Evolutionary conservation across 2,888 invertebrate genomes (phyloP).

Genomic region (Ectemnius cavifrons): DNA sequence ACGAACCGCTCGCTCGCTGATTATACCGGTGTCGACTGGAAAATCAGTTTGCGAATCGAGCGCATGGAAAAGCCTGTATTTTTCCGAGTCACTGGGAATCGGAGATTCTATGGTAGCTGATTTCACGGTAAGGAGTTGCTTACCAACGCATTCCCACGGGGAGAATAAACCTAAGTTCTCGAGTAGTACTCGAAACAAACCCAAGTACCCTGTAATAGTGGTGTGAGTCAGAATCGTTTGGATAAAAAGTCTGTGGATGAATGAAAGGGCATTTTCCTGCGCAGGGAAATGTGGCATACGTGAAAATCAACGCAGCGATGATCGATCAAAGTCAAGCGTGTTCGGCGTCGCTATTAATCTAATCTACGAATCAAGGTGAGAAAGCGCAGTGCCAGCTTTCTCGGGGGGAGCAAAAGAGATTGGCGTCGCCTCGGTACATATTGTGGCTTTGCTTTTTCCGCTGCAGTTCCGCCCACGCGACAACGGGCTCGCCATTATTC

Average conservation of each 20-base stretch:
- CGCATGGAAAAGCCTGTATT: not conserved
- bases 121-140: not conserved
- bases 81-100: not conserved
- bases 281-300: not conserved
- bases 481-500: slow-evolving; percentile 36
- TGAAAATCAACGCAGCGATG: slow-evolving; percentile 17
- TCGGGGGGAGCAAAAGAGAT: not conserved
- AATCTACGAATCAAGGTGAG: slow-evolving; percentile 40
- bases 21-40: slow-evolving; percentile 36
- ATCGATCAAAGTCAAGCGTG: slow-evolving; percentile 30
- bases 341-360: slow-evolving; percentile 32
- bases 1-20: slow-evolving; percentile 41
- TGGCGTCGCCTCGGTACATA: no score
- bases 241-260: not conserved
- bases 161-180: not conserved
- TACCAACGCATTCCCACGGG: not conserved
- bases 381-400: slow-evolving; percentile 42
- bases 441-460: slow-evolving; percentile 31
- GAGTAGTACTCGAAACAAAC: not conserved
- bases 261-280: slow-evolving; percentile 15
- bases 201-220: not conserved
- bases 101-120: not conserved
- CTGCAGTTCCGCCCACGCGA: slow-evolving; percentile 42
- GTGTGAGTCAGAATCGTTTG: not conserved
- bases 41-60: slow-evolving; percentile 11